phyloP scores from a whole-genome alignment of 2,888 invertebrate species.

The Agrotis puta region DNA sequence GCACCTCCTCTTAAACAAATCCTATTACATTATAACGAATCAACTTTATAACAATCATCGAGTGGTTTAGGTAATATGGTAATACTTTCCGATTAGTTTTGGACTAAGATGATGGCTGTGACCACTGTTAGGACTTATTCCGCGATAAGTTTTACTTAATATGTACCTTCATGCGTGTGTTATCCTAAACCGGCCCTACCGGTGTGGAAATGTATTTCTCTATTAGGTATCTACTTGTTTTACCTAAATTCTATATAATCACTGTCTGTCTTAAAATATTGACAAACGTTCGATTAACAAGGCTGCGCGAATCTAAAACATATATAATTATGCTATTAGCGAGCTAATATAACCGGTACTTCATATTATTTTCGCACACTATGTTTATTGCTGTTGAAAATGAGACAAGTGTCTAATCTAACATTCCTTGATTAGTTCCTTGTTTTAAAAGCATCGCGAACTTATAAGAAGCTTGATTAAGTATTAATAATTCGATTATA shows the following conservation, averaged over 20 bases:
- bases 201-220: conserved; percentile 78
- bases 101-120: conserved; percentile 64
- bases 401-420: conserved; percentile 50
- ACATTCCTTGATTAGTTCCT: conserved; percentile 36
- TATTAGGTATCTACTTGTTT: conserved; percentile 67
- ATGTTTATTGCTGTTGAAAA: conserved; percentile 62
- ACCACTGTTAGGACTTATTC: conserved; percentile 66
- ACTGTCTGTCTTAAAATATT: conserved; percentile 34
- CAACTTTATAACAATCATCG: conserved; percentile 75
- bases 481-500: not conserved
- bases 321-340: conserved; percentile 37
- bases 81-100: conserved; percentile 41
- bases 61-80: conserved; percentile 63
- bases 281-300: conserved; percentile 28
- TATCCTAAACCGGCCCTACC: conserved; percentile 76
- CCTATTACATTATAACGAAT: conserved; percentile 81
- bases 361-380: conserved; percentile 46
- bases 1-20: conserved; percentile 82
- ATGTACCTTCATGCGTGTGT: conserved; percentile 72
- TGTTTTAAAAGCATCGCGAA: conserved; percentile 7
- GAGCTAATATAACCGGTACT: conserved; percentile 54
- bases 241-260: conserved; percentile 60
- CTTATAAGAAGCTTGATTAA: not conserved
- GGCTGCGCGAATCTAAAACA: conserved; percentile 24
- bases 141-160: conserved; percentile 71